phyloP scores from a whole-genome alignment of 2,113 vertebrate genomes.

The Thymallus thymallus region DNA sequence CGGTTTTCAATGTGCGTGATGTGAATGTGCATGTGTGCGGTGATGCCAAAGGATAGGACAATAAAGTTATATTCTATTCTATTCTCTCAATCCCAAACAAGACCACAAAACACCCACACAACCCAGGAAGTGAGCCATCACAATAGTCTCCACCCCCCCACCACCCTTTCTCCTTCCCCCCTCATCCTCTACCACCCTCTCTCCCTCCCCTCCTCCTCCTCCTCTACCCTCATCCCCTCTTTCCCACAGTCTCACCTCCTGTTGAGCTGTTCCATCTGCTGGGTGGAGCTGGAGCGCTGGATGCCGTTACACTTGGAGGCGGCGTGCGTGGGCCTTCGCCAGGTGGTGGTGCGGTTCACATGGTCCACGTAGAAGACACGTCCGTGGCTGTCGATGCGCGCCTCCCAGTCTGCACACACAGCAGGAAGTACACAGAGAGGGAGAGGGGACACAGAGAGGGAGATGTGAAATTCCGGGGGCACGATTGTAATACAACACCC shows the following conservation, averaged over 20 bases:
- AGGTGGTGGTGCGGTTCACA: slow-evolving; percentile 93
- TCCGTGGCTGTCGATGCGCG: slow-evolving; percentile 95
- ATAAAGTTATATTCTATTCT: too few relatives aligned
- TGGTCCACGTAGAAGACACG: slow-evolving; percentile 98
- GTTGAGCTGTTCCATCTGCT: slow-evolving; percentile 99
- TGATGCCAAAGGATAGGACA: too few relatives aligned
- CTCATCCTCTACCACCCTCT: neutral
- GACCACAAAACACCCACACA: too few relatives aligned
- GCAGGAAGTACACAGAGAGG: too few relatives aligned
- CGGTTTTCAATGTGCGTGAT: too few relatives aligned
- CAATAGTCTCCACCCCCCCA: neutral
- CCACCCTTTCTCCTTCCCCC: neutral
- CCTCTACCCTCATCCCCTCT: neutral
- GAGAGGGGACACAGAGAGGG: neutral
- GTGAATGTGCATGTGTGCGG: neutral
- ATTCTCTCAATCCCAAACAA: too few relatives aligned
- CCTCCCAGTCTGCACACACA: slow-evolving; percentile 88
- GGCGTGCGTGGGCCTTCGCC: slow-evolving; percentile 87
- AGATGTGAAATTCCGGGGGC: too few relatives aligned
- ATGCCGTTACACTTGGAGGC: slow-evolving; percentile 79
- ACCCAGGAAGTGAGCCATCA: too few relatives aligned
- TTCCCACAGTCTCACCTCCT: slow-evolving; percentile 75
- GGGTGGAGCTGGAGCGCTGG: slow-evolving; percentile 86
- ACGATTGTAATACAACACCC: too few relatives aligned
- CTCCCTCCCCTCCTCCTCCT: neutral